These are phyloP conservation scores for Cyclopterus lumpus DNA, from an alignment of 2,797 vertebrate genomes.

Conservation along the genomic window DNA sequence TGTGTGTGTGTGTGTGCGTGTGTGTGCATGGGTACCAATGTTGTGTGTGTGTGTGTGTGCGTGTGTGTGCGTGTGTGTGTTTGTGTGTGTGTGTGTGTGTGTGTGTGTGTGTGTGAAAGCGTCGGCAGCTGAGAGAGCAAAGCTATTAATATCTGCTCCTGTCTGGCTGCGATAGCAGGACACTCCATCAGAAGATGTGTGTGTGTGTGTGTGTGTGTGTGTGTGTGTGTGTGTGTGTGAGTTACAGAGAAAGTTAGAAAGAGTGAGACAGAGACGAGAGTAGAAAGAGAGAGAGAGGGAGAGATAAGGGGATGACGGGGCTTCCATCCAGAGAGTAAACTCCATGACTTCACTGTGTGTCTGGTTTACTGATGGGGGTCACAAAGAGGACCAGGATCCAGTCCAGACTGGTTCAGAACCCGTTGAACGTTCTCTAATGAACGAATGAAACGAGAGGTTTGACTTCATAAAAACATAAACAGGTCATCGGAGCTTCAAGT, in stretches of 20 bases:
- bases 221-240: constrained; percentile 4
- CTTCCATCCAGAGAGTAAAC: constrained; percentile 41
- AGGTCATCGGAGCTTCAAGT: too few species aligned
- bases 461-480: too few species aligned
- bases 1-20: too few species aligned
- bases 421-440: too few species aligned
- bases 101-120: constrained; percentile 16
- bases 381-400: too few species aligned
- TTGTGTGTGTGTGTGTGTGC: too few species aligned
- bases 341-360: too few species aligned
- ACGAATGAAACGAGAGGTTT: too few species aligned
- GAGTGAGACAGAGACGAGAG: constrained; percentile 9
- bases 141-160: constrained; percentile 74
- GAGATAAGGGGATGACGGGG: constrained; percentile 36
- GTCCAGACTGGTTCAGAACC: too few species aligned
- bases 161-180: constrained; percentile 58
- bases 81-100: constrained; percentile 15
- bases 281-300: not conserved
- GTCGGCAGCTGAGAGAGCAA: constrained; percentile 46
- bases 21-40: too few species aligned
- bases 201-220: constrained; percentile 26
- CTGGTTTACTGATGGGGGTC: too few species aligned
- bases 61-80: too few species aligned
- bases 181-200: constrained; percentile 51
- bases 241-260: constrained; percentile 16